Conservation (phyloP, 2,797 vertebrate species). For the Peromyscus attwateri region DNA sequence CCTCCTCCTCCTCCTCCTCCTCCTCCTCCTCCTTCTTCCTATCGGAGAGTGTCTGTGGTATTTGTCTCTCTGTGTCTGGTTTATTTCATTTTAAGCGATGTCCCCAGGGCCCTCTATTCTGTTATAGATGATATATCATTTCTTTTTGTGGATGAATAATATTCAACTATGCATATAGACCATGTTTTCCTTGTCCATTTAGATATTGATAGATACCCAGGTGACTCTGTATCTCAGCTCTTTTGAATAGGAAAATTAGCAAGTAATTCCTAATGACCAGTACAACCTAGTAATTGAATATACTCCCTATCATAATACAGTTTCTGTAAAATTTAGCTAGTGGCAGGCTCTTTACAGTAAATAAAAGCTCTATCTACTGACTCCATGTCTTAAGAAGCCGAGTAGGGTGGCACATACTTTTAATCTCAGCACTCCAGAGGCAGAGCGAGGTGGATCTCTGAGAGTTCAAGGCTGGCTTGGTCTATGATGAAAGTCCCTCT, state of each 20-base stretch:
- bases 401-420: background rate
- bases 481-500: background rate
- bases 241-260: background rate
- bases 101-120: background rate
- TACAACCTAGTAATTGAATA: slow-evolving; percentile 14
- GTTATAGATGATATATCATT: background rate
- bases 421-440: background rate
- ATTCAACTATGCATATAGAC: background rate
- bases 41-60: background rate
- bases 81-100: background rate
- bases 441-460: background rate
- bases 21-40: background rate
- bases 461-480: background rate
- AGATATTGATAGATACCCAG: background rate
- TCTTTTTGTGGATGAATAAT: background rate
- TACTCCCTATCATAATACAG: background rate
- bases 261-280: slow-evolving; percentile 57
- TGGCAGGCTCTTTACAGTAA: slow-evolving; percentile 27
- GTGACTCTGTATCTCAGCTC: background rate
- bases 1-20: background rate
- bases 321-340: slow-evolving; percentile 22
- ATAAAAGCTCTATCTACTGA: slow-evolving; percentile 10
- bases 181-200: background rate
- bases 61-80: background rate
- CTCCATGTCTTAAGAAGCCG: background rate